Evolutionary conservation across 2,888 invertebrate genomes (phyloP).

Genomic region (Melanargia galathea): DNA sequence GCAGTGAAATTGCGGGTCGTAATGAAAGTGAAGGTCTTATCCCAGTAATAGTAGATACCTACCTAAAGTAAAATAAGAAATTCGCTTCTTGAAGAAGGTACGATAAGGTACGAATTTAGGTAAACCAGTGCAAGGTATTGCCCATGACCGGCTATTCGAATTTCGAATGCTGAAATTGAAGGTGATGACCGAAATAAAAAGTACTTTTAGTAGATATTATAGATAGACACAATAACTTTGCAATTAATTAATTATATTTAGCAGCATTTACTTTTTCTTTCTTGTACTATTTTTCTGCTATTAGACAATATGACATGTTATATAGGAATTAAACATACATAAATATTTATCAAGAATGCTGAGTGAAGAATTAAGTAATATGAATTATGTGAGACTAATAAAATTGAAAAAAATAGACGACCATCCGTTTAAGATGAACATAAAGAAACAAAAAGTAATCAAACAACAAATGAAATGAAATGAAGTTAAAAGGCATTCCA

Average conservation of each 20-base stretch:
- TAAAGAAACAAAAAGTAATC: neutral
- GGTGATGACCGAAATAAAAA: neutral
- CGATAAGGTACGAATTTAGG: neutral
- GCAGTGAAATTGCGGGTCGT: neutral
- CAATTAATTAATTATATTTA: neutral
- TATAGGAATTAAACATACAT: neutral
- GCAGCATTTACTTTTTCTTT: neutral
- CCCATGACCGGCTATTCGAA: slow-evolving; percentile 18
- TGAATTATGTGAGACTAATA: neutral
- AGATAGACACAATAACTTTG: neutral
- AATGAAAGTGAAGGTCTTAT: slow-evolving; percentile 8
- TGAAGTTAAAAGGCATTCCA: neutral
- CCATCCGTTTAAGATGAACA: neutral
- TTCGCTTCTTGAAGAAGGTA: slow-evolving; percentile 1
- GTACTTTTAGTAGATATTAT: neutral
- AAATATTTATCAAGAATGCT: neutral
- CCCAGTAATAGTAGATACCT: neutral
- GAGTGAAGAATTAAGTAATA: neutral
- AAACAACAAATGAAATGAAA: neutral
- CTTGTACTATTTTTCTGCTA: too few species aligned
- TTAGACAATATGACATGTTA: neutral
- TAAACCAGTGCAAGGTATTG: slow-evolving; percentile 17
- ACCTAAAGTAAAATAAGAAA: neutral
- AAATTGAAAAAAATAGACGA: neutral
- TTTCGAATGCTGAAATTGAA: slow-evolving; percentile 12